Base-by-base conservation (phyloP, 2,113 vertebrate genomes). In the Takifugu flavidus region DNA sequence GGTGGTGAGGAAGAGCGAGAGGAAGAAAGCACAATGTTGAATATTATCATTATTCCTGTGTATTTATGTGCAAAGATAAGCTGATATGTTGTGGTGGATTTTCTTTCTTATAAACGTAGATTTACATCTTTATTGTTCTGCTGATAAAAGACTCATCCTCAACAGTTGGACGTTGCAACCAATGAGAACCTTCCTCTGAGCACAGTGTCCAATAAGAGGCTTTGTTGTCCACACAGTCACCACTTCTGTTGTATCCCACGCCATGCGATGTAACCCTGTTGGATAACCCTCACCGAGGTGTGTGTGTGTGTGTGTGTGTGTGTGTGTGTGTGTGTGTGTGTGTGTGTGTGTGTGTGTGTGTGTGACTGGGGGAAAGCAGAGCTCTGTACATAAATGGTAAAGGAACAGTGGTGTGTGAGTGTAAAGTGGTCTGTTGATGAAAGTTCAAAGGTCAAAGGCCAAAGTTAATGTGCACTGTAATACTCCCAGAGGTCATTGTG, bases 41-140 rank as follows among this genome's bases (percentile, higher is more conserved):
- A 73, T 66, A 72, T 71, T 79, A 77, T 77, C 82, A 72, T 79
- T 78, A 82, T 83, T 86, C 70, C 62, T 80, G 67, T 78, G 87
- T 91, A 91, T 91, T 91, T 89, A 90, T 88, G 85, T 89, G 80
- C 75, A 84, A 83, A 86, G 82, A 90, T 91, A 91, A 92, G 88
- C 88, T 91, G 87, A 87, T 83, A 77, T 82, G 82, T 90, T 81
- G 85, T 90, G 84, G 82, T 89, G 86, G 82, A 82, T 82, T 85
- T 78, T 82, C 80, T 54, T 74, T 86, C 84, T 52, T 82, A 71
- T 77, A 74, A 68, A 70, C 77, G 77, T 86, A 79, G 78, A 83
- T 70, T 80, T 80, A 53, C 78, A 73, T 87, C 75, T 79, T 79
- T 83, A 70, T 65, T 29, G 64, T 79, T 83, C 85, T 86, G 67